Conservation (phyloP, 2,797 vertebrate species). For the Gouania willdenowi region DNA sequence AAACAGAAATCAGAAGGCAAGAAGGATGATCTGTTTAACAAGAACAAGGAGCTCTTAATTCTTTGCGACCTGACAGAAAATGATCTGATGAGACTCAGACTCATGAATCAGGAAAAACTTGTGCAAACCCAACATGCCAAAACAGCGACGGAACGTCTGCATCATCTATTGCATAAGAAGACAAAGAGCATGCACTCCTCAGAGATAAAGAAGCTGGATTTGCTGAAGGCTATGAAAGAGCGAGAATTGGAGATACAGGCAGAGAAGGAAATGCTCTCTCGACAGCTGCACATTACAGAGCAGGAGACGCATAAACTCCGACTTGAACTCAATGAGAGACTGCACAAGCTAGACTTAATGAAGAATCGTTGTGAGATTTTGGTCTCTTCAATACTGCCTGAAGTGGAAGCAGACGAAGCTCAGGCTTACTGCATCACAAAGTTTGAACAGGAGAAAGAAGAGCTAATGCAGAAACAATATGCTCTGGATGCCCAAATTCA, state of each 20-base stretch:
- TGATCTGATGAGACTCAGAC: constrained; percentile 79
- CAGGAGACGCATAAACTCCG: constrained; percentile 86
- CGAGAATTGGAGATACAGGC: constrained; percentile 82
- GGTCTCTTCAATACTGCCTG: constrained; percentile 78
- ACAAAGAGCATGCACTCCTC: constrained; percentile 81
- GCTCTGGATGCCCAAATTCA: constrained; percentile 80
- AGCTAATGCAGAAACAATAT: constrained; percentile 82
- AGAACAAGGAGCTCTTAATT: constrained; percentile 80
- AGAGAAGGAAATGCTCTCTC: constrained; percentile 78
- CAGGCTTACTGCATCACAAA: constrained; percentile 85
- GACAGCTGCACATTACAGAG: constrained; percentile 81
- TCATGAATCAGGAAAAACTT: constrained; percentile 86
- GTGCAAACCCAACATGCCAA: constrained; percentile 87
- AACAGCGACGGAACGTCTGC: constrained; percentile 78
- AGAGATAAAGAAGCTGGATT: constrained; percentile 81
- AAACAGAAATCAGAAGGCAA: constrained; percentile 77
- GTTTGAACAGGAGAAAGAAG: constrained; percentile 91
- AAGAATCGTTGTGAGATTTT: constrained; percentile 85
- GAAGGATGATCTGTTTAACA: constrained; percentile 68
- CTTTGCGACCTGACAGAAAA: constrained; percentile 80
- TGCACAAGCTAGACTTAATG: constrained; percentile 84
- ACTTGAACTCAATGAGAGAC: constrained; percentile 79
- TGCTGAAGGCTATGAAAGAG: constrained; percentile 81
- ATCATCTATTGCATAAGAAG: constrained; percentile 77
- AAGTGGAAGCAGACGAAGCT: constrained; percentile 85